A percentile compares a stretch with the other conserved stretches of the same genome.
Conservation (phyloP, 2,113 vertebrate species). For the Pomatorhinus ruficollis region DNA sequence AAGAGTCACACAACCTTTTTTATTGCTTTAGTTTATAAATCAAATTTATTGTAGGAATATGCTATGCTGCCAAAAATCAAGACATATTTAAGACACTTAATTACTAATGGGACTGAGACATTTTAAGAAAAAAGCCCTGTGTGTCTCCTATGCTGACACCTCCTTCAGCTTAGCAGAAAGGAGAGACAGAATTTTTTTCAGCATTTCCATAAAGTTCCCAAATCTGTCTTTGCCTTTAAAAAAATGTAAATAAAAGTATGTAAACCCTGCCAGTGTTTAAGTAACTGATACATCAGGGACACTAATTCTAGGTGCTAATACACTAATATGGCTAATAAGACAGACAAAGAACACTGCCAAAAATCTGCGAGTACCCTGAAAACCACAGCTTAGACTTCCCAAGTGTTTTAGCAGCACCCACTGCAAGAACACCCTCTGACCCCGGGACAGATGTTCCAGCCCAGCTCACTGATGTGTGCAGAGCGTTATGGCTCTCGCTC, state of each 20-base stretch:
- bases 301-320: neutral
- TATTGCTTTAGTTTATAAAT: neutral
- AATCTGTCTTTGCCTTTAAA: neutral
- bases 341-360: neutral
- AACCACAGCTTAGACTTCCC: neutral
- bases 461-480: neutral
- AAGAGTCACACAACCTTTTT: neutral
- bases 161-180: neutral
- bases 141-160: neutral
- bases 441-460: neutral
- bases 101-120: accelerated
- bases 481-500: neutral
- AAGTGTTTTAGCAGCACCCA: neutral
- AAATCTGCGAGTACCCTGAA: neutral
- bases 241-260: neutral
- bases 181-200: neutral
- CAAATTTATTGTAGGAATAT: neutral
- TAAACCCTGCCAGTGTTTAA: neutral
- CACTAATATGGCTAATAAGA: neutral
- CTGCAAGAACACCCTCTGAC: neutral
- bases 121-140: neutral
- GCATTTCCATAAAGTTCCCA: neutral
- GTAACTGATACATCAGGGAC: neutral
- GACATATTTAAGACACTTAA: neutral
- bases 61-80: neutral